A percentile compares a stretch with the other conserved stretches of the same genome.
Evolutionary conservation across 2,113 vertebrate genomes (phyloP).

Genomic region (Lontra canadensis): DNA sequence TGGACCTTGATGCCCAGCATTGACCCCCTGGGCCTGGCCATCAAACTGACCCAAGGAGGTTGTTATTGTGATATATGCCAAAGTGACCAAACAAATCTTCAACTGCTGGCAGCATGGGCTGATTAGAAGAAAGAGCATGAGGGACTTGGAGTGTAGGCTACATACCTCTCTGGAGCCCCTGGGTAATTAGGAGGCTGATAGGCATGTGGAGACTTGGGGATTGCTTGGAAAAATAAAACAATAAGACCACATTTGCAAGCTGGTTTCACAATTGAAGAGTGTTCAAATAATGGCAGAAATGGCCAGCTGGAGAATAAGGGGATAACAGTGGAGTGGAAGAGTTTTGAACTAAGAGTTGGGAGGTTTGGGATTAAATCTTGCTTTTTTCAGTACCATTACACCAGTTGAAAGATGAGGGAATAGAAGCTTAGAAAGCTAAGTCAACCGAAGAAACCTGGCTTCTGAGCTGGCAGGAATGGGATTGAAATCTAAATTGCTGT

Average conservation of each 20-base stretch:
- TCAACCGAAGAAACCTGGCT: background rate
- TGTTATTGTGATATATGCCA: background rate
- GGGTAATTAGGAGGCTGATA: background rate
- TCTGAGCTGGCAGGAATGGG: background rate
- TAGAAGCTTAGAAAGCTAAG: background rate
- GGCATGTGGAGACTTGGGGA: background rate
- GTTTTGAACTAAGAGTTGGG: background rate
- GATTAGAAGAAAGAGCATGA: background rate
- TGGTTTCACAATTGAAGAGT: background rate
- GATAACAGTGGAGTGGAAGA: background rate
- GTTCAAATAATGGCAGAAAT: background rate
- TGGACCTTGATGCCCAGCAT: background rate
- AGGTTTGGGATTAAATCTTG: background rate
- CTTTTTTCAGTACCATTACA: background rate
- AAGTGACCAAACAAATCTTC: background rate
- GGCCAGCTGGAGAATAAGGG: background rate
- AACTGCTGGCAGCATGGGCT: background rate
- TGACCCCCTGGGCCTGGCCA: background rate
- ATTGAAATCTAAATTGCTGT: background rate
- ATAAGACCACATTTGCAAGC: background rate
- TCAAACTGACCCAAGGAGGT: background rate
- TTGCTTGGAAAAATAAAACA: background rate
- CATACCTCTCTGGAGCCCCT: background rate
- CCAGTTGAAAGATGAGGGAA: background rate
- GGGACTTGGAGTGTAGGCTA: background rate